A percentile compares a stretch with the other conserved stretches of the same genome.
Conservation (phyloP, 2,888 invertebrate species). For the Drosophila anceps region DNA sequence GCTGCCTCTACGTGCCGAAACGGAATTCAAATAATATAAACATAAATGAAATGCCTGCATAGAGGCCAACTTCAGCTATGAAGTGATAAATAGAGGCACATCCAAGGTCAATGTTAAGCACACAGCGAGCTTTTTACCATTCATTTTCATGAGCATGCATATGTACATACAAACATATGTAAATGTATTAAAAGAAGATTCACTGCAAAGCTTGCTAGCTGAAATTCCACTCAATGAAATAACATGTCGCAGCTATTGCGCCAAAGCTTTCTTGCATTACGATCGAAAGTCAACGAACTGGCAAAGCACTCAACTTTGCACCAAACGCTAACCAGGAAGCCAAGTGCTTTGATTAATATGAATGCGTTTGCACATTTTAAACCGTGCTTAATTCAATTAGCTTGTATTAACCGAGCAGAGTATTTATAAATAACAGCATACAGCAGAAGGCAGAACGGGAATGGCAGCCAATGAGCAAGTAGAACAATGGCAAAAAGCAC, state of each 20-base stretch:
- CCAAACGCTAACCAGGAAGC: slow-evolving; percentile 46
- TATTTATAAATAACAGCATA: slow-evolving; percentile 60
- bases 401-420: slow-evolving; percentile 35
- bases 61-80: slow-evolving; percentile 27
- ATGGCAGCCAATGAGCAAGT: slow-evolving; percentile 39
- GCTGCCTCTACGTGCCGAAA: slow-evolving; percentile 46
- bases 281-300: slow-evolving; percentile 59
- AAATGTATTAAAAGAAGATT: not conserved
- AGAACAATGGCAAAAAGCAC: slow-evolving; percentile 56
- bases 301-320: not conserved
- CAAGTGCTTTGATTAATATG: slow-evolving; percentile 53
- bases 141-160: not conserved
- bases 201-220: not conserved
- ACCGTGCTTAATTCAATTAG: slow-evolving; percentile 68
- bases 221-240: not conserved
- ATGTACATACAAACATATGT: no score
- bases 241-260: not conserved
- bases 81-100: slow-evolving; percentile 40
- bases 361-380: slow-evolving; percentile 43
- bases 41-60: slow-evolving; percentile 45
- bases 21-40: slow-evolving; percentile 59
- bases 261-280: not conserved
- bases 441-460: slow-evolving; percentile 45
- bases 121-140: not conserved
- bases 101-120: slow-evolving; percentile 49